Evolutionary conservation across 2,888 invertebrate species (phyloP).

Genomic region (Eilema sororculum): DNA sequence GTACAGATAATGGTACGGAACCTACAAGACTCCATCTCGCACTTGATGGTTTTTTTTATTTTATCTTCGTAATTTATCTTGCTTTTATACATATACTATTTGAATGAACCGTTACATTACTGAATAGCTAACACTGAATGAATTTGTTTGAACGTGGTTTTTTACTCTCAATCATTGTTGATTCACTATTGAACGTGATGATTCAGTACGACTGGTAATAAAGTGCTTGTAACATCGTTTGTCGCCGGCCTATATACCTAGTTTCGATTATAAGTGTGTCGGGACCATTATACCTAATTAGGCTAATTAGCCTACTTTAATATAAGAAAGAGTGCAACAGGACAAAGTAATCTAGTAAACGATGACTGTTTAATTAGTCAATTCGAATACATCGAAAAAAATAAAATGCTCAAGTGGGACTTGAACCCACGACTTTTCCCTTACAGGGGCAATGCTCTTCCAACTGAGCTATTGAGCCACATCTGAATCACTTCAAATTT

Average conservation of each 20-base stretch:
- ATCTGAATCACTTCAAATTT: no score
- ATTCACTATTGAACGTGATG: neutral
- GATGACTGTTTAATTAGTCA: no score
- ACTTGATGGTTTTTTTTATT: neutral
- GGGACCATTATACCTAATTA: neutral
- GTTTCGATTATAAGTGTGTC: neutral
- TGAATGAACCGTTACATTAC: neutral
- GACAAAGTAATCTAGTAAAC: neutral
- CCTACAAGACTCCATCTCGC: no score
- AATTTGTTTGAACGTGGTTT: neutral
- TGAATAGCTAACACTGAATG: conserved; percentile 7
- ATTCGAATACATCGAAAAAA: no score
- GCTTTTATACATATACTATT: neutral
- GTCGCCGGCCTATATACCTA: neutral
- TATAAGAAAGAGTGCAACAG: neutral
- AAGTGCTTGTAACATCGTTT: neutral
- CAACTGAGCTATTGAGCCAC: no score
- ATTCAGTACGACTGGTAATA: neutral
- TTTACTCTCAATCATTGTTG: neutral
- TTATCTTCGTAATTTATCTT: conserved; percentile 1
- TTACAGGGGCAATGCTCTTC: no score
- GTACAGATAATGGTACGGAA: no score
- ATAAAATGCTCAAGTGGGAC: no score
- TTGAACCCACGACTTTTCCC: no score
- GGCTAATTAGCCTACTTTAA: neutral